Evolutionary conservation across 2,797 vertebrate species (phyloP), one percentile per base, ranked within the genome.

Genomic region (Sebastiscus albofasciatus): DNA sequence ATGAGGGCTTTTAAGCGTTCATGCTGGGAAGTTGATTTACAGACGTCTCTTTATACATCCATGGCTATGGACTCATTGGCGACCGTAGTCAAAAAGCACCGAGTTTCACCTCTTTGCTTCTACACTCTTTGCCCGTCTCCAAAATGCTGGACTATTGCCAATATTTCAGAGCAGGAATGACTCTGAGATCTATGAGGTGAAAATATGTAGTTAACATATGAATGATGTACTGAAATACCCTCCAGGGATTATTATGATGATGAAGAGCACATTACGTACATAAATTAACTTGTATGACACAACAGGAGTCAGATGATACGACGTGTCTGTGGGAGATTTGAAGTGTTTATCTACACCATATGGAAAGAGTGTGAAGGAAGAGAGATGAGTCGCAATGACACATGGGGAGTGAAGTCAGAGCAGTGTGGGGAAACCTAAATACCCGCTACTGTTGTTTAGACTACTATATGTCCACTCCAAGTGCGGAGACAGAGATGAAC

Each of bases 321-420:
- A 69, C 33, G 20, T 13, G 58, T 78, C 66, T 34, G 62, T 24
- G 3, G 73, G 56, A 69, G 59, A 72, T 52, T 4, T 77, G 14
- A 65, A 70, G 83, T 69, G 60, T 72, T 76, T 68, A 79, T 75
- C 8, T 33, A 2, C 36, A 67, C 29, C 58, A 77, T 72, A 76
- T 74, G 65, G 67, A 70, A 33, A 58, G 56, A 52, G 59, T 46
- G 67, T 18, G 16, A 52, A 70, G 62, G 61, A 70, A 26, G 6
- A 33, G 56, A 34, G 67, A 59, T 22, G 42, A 65, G 67, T 33
- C 4, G 3, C 22, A 69, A 59, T 67, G 14, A 73, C 72, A 56
- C 46, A 79, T 49, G 16, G 22, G 49, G 49, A 69, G 18, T 61
- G 7, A 73, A 80, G 56, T 82, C 65, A 68, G 61, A 72, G 67